phyloP scores from a whole-genome alignment of 2,113 vertebrate genomes.

The Calonectris borealis region DNA sequence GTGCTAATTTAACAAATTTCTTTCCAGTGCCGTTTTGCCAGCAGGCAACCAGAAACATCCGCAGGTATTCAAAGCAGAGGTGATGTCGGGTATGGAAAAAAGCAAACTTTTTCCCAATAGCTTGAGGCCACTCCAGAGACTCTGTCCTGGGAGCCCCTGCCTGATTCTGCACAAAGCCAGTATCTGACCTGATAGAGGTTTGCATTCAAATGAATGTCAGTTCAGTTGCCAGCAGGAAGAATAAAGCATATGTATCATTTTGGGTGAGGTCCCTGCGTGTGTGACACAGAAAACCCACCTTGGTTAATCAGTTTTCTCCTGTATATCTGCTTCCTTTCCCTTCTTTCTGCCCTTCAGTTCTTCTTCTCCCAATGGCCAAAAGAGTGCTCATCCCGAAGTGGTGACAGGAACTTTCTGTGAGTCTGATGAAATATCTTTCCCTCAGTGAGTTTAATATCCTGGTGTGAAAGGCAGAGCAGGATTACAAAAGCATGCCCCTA shows the following conservation, averaged over 20 bases:
- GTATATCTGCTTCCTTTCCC: not conserved
- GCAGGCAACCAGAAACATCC: conserved; percentile 64
- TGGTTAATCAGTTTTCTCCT: not conserved
- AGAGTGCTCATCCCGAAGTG: not conserved
- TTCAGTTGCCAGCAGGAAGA: not conserved
- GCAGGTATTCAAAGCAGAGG: conserved; percentile 65
- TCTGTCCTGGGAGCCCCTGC: not conserved
- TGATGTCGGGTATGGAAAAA: conserved; percentile 58
- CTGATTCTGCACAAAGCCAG: not conserved
- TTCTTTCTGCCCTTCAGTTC: not conserved
- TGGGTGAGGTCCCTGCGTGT: not conserved
- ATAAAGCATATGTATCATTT: not conserved
- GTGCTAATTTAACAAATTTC: conserved; percentile 72
- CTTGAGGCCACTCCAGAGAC: not conserved
- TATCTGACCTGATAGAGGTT: not conserved
- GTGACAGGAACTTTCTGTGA: not conserved
- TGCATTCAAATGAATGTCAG: not conserved
- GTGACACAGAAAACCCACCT: not conserved
- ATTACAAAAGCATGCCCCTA: not conserved
- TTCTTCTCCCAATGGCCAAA: not conserved
- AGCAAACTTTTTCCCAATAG: not conserved
- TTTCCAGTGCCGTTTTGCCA: conserved; percentile 65
- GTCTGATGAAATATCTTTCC: not conserved
- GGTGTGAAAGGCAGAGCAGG: not conserved
- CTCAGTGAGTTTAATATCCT: not conserved